phyloP scores from a whole-genome alignment of 2,888 invertebrate species.

The Achlya flavicornis region DNA sequence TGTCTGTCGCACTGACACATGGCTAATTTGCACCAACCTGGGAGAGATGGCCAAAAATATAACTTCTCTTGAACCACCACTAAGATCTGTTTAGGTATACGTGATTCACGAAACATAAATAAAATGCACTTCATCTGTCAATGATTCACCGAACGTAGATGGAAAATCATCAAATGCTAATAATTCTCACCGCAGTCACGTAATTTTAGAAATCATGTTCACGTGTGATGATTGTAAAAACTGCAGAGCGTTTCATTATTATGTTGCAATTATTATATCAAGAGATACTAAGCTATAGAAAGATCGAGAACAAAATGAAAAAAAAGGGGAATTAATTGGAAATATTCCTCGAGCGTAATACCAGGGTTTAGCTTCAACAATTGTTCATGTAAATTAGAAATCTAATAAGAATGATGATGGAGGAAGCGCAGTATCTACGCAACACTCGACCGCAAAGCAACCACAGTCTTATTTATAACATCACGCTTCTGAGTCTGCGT shows the following conservation, averaged over 20 bases:
- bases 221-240: not conserved
- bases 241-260: not conserved
- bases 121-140: constrained; percentile 14
- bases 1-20: constrained; percentile 33
- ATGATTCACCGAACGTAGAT: constrained; percentile 10
- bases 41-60: constrained; percentile 73
- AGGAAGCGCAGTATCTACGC: constrained; percentile 7
- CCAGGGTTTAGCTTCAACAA: not conserved
- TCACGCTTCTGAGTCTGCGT: not conserved
- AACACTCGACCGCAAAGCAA: constrained; percentile 11
- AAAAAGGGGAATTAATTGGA: not conserved
- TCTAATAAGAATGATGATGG: constrained; percentile 1
- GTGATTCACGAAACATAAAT: constrained; percentile 51
- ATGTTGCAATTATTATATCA: not conserved
- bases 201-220: not conserved
- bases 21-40: constrained; percentile 56
- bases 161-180: not conserved
- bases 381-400: constrained; percentile 3
- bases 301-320: not conserved
- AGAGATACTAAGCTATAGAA: not conserved
- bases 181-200: constrained; percentile 4
- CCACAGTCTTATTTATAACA: constrained; percentile 1
- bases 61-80: constrained; percentile 20
- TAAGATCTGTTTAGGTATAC: constrained; percentile 26
- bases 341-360: not conserved